phyloP scores from a whole-genome alignment of 2,797 vertebrate species.

The Helicolenus hilgendorfi region DNA sequence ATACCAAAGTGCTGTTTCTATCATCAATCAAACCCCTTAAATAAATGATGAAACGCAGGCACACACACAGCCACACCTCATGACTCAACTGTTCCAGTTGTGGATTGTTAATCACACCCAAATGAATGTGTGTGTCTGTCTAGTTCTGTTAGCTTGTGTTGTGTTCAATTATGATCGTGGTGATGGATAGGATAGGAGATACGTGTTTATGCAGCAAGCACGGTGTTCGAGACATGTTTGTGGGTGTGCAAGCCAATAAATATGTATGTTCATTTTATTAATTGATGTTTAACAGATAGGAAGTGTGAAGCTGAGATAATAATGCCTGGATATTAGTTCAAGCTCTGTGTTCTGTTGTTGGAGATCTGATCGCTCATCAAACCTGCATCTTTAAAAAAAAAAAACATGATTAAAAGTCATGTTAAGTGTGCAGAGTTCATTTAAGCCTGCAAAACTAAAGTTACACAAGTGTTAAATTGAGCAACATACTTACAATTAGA shows the following conservation, averaged over 20 bases:
- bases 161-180: background rate
- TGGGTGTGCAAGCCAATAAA: background rate
- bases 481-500: background rate
- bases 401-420: background rate
- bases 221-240: background rate
- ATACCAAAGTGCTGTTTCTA: background rate
- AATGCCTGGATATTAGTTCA: background rate
- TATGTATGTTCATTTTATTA: too few species aligned
- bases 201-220: background rate
- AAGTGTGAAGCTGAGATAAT: background rate
- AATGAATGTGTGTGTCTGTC: background rate
- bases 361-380: background rate
- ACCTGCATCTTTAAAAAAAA: too few species aligned
- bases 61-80: background rate
- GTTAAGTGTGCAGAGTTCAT: background rate
- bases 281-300: background rate
- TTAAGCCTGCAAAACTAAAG: background rate
- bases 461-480: background rate
- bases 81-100: slow-evolving; percentile 25
- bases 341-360: background rate
- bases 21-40: slow-evolving; percentile 4
- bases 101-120: slow-evolving; percentile 17
- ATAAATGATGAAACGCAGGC: background rate
- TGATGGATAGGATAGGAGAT: background rate
- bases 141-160: background rate